Conservation (phyloP, 1,140 invertebrate genomes). For the roundworm (Caenorhabditis elegans) region DNA sequence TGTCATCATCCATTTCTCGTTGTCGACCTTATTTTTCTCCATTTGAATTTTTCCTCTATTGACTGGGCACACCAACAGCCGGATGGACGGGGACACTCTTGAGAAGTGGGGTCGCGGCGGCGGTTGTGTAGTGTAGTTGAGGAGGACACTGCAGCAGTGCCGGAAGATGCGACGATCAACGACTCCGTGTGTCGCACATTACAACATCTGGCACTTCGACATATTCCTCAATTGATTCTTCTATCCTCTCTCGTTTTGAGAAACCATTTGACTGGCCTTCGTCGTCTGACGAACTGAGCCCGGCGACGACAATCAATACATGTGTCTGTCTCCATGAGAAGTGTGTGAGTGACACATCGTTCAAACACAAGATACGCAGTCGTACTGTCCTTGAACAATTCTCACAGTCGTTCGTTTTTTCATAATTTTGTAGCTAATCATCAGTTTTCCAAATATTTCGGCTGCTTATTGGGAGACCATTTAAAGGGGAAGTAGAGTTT, state of each 20-base stretch:
- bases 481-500: too few relatives aligned
- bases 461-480: too few relatives aligned
- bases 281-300: not conserved
- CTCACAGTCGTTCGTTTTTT: not conserved
- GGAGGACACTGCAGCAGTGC: not conserved
- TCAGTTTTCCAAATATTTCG: too few relatives aligned
- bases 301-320: not conserved
- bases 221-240: not conserved
- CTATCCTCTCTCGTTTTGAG: not conserved
- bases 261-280: too few relatives aligned
- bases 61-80: not conserved
- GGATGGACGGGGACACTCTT: slow-evolving; percentile 3
- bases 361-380: not conserved
- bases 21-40: not conserved
- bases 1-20: not conserved
- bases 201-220: slow-evolving; percentile 1
- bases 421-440: not conserved
- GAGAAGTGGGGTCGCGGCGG: slow-evolving; percentile 26
- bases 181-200: slow-evolving; percentile 17
- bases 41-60: not conserved
- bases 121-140: not conserved
- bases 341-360: not conserved
- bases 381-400: slow-evolving; percentile 3
- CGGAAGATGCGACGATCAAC: slow-evolving; percentile 10
- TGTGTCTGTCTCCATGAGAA: not conserved